Evolutionary conservation across 2,113 vertebrate genomes (phyloP).

Genomic region (Campylorhamphus procurvoides): DNA sequence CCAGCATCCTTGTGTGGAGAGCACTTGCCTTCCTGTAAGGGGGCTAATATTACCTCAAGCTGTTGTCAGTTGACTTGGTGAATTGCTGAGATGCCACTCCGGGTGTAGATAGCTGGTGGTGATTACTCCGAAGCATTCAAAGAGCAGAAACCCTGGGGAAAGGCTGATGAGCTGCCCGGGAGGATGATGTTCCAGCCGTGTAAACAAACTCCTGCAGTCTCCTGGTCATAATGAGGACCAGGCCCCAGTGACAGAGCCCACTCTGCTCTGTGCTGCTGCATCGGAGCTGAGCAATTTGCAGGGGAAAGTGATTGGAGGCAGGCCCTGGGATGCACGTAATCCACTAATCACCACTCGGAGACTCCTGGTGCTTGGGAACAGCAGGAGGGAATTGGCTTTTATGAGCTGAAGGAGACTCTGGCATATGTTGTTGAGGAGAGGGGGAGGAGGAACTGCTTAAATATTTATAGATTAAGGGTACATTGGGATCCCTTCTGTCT

Average conservation of each 20-base stretch:
- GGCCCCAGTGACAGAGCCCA: conserved; percentile 45
- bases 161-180: conserved; percentile 70
- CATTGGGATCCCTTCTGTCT: conserved; percentile 34
- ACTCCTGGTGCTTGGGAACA: conserved; percentile 56
- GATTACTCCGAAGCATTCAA: conserved; percentile 80
- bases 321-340: conserved; percentile 74
- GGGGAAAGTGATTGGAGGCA: conserved; percentile 77
- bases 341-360: conserved; percentile 74
- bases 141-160: conserved; percentile 75
- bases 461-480: conserved; percentile 66
- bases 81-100: conserved; percentile 76
- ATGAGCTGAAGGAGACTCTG: conserved; percentile 61
- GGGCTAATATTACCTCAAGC: conserved; percentile 80
- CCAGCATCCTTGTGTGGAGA: conserved; percentile 74
- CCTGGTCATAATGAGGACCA: conserved; percentile 69
- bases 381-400: conserved; percentile 66
- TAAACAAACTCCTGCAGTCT: conserved; percentile 75
- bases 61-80: conserved; percentile 79
- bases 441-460: conserved; percentile 54
- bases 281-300: conserved; percentile 75
- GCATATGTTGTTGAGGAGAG: conserved; percentile 57
- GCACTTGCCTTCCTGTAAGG: conserved; percentile 74
- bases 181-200: conserved; percentile 63
- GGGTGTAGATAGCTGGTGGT: conserved; percentile 70
- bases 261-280: conserved; percentile 71